Base-by-base conservation (phyloP, 2,113 vertebrate species). In the Elanoides forficatus region DNA sequence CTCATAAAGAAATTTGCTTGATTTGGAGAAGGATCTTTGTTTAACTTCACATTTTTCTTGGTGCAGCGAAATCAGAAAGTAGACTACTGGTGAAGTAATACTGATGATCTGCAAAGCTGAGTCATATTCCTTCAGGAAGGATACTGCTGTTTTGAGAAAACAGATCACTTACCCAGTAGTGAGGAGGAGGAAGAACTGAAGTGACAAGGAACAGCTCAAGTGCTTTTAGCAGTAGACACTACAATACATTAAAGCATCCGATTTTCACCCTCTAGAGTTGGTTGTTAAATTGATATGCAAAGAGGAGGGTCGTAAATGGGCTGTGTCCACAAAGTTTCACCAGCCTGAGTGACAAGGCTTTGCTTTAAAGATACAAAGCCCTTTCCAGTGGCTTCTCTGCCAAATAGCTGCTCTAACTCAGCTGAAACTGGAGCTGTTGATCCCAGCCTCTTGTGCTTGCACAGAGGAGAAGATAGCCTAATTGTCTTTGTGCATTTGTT, bases 91-190 rank as follows among this genome's bases (percentile, higher is more conserved):
- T 96, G 92, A 85, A 90, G 79, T 95, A 95, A 90, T 84, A 34
- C 84, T 81, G 89, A 76, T 94, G 91, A 93, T 97, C 95, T 97
- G 96, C 96, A 97, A 96, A 98, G 93, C 95, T 98, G 97, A 97
- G 97, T 98, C 97, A 97, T 94, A 95, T 92, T 97, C 75, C 86
- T 97, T 97, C 92, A 96, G 93, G 95, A 98, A 97, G 96, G 93
- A 86, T 97, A 94, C 88, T 97, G 97, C 92, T 88, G 90, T 90
- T 91, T 87, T 93, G 82, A 95, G 86, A 89, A 94, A 90, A 91
- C 92, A 87, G 83, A 78, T 97, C 91, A 90, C 75, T 91, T 96
- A 95, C 83, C 86, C 88, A 81, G 92, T 92, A 93, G 81, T 88
- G 94, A 94, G 91, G 75, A 93, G 96, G 97, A 89, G 96, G 97